These are phyloP conservation scores for Crocidura indochinensis DNA, from an alignment of 2,797 vertebrate species.

Conservation along the genomic window DNA sequence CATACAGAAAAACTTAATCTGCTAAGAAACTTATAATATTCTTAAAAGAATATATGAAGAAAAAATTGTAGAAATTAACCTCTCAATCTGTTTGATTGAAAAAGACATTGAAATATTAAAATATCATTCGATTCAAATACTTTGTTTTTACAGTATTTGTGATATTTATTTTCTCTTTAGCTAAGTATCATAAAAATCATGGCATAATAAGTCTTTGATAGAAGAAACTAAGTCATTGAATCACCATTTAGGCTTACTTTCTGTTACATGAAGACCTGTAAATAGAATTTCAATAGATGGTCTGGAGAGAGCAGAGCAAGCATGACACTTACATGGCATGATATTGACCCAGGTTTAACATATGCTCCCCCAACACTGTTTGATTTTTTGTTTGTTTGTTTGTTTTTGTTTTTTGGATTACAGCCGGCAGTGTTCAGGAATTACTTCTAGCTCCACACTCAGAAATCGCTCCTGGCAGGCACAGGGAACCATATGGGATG, in stretches of 20 bases:
- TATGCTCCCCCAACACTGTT: no score
- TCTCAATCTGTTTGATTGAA: constrained; percentile 74
- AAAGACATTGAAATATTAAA: constrained; percentile 66
- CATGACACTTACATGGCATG: no score
- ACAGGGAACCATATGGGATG: no score
- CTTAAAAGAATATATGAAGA: no score
- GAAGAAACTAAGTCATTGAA: constrained; percentile 54
- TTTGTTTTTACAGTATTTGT: constrained; percentile 60
- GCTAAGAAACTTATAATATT: constrained; percentile 55
- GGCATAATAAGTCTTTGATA: not conserved
- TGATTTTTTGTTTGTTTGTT: no score
- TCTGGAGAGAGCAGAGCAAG: not conserved
- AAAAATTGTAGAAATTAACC: constrained; percentile 44
- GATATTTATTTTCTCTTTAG: constrained; percentile 41
- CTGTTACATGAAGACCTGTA: not conserved
- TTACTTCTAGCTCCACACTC: no score
- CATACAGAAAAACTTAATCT: constrained; percentile 52
- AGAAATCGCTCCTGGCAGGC: no score
- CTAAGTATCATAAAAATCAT: constrained; percentile 60
- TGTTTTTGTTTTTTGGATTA: no score
- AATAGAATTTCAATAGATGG: not conserved
- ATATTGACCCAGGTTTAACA: no score
- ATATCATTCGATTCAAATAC: constrained; percentile 56
- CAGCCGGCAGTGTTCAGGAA: no score
- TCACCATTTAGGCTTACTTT: constrained; percentile 30